Evolutionary conservation across 2,888 invertebrate species (phyloP).

Genomic region (Julus scanicus): DNA sequence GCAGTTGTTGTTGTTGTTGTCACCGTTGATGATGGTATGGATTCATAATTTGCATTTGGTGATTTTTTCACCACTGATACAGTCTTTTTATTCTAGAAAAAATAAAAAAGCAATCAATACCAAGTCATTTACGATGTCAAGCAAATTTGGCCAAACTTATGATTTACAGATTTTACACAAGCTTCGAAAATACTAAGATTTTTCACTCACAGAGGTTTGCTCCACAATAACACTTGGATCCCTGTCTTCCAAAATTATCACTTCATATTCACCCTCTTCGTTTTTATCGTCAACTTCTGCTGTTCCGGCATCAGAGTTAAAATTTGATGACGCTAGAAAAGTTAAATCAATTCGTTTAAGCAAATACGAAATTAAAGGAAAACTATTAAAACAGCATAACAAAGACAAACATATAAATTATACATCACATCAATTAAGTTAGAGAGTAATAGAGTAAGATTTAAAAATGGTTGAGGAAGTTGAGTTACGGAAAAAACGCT

Average conservation of each 20-base stretch:
- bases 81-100: constrained; percentile 34
- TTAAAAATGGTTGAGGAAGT: not conserved
- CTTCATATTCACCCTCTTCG: constrained; percentile 77
- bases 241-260: constrained; percentile 89
- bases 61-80: constrained; percentile 34
- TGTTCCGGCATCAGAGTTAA: constrained; percentile 12
- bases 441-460: not conserved
- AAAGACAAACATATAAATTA: not conserved
- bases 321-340: constrained; percentile 1
- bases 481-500: not conserved
- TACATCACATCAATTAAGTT: constrained; percentile 37
- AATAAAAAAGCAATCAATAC: not conserved
- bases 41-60: not conserved
- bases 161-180: not conserved
- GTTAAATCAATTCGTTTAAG: not conserved
- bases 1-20: constrained; percentile 15
- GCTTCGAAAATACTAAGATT: not conserved
- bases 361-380: not conserved
- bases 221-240: constrained; percentile 80
- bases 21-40: not conserved
- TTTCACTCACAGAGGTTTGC: constrained; percentile 51
- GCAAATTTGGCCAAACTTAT: too few relatives aligned
- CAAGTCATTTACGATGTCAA: not conserved
- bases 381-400: not conserved
- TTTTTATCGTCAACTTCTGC: constrained; percentile 70